A percentile compares a stretch with the other conserved stretches of the same genome.
Evolutionary conservation across 2,113 vertebrate genomes (phyloP).

Genomic region (Trachemys scripta): DNA sequence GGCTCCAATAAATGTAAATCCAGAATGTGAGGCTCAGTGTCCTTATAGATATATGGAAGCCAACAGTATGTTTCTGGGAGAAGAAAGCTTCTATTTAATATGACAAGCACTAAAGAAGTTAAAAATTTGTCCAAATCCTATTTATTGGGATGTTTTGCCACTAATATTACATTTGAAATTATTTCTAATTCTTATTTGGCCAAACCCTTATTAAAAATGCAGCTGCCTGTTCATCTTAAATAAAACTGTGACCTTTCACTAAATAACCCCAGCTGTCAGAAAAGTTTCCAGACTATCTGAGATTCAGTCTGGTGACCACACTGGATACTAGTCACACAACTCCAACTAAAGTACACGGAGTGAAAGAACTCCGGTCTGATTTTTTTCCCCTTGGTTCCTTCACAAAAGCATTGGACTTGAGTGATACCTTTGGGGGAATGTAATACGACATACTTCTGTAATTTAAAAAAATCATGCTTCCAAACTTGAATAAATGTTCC

Average conservation of each 20-base stretch:
- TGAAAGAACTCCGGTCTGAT: not conserved
- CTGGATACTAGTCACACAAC: accelerated
- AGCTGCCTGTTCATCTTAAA: accelerated
- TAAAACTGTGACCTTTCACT: not conserved
- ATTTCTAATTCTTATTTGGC: not conserved
- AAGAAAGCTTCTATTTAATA: accelerated
- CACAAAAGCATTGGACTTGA: accelerated
- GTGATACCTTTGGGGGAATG: not conserved
- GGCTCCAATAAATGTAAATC: not conserved
- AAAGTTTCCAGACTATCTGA: not conserved
- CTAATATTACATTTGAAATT: accelerated
- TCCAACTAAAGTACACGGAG: not conserved
- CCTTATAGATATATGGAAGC: not conserved
- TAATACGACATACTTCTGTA: not conserved
- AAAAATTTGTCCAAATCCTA: not conserved
- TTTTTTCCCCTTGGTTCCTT: not conserved
- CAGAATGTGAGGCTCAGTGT: accelerated
- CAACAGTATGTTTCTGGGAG: not conserved
- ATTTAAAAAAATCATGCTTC: not conserved
- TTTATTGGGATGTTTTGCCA: not conserved
- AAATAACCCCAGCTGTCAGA: not conserved
- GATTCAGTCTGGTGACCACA: not conserved
- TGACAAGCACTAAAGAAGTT: not conserved
- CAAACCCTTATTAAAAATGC: not conserved
- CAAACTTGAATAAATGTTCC: not conserved